Percentiles rank a stretch among this genome's conserved stretches.
Evolutionary conservation across 2,888 invertebrate species (phyloP).

Genomic region (Leptinotarsa tumamoca): DNA sequence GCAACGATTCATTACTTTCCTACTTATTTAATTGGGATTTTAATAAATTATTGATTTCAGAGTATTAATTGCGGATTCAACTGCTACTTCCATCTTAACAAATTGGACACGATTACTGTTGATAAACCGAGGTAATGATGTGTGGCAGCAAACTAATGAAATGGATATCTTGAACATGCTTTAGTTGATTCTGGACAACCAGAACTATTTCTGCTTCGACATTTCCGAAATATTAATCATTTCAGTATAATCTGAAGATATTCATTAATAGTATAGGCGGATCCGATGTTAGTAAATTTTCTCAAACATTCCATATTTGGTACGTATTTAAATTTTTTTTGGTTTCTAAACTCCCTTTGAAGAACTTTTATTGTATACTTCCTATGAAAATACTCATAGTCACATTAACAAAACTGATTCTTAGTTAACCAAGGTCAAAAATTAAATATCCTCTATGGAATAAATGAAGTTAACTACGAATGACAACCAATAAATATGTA

Average conservation of each 20-base stretch:
- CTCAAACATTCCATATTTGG: too few relatives aligned
- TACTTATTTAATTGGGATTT: conserved; percentile 36
- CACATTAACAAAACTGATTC: too few relatives aligned
- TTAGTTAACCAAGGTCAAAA: too few relatives aligned
- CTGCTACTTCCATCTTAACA: conserved; percentile 29
- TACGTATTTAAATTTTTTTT: too few relatives aligned
- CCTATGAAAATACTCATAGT: too few relatives aligned
- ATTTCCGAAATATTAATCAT: not conserved
- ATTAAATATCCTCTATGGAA: too few relatives aligned
- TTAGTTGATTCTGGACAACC: not conserved
- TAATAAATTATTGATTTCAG: conserved; percentile 38
- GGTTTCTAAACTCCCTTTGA: too few relatives aligned
- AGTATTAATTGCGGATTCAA: conserved; percentile 33
- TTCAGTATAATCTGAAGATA: not conserved
- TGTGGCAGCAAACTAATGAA: conserved; percentile 13
- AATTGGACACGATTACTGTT: conserved; percentile 34
- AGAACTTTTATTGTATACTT: too few relatives aligned
- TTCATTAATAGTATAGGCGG: not conserved
- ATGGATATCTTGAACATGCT: not conserved
- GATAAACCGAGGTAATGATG: conserved; percentile 3
- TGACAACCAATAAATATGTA: too few relatives aligned
- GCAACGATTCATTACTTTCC: conserved; percentile 32
- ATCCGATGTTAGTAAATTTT: too few relatives aligned
- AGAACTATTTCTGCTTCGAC: not conserved
- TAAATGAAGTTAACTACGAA: too few relatives aligned